A percentile compares a stretch with the other conserved stretches of the same genome.
These are phyloP conservation scores for Heliothis virescens DNA, from an alignment of 1,140 invertebrate species.

Conservation along the genomic window DNA sequence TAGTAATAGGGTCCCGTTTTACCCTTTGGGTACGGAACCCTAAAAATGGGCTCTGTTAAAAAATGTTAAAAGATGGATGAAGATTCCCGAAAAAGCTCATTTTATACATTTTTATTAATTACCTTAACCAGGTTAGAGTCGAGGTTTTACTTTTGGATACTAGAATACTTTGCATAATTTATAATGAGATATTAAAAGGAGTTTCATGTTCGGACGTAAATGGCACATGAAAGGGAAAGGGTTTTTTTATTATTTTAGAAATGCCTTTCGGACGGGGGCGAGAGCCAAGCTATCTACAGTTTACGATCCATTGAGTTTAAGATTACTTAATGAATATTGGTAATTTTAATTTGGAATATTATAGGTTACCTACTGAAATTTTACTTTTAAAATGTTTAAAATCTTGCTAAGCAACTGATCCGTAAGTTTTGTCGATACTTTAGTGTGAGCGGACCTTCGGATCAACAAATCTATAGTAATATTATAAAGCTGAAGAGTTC, in stretches of 20 bases:
- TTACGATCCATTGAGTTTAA: constrained; percentile 42
- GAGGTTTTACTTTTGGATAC: constrained; percentile 16
- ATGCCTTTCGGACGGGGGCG: constrained; percentile 26
- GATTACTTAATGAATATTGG: constrained; percentile 47
- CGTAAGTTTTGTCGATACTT: not conserved
- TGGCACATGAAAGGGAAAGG: constrained; percentile 39
- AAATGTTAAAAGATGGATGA: no score
- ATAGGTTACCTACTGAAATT: no score
- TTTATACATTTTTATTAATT: no score
- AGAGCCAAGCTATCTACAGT: constrained; percentile 40
- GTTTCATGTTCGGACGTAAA: constrained; percentile 42
- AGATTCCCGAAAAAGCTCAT: no score
- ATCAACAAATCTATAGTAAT: no score
- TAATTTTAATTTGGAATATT: constrained; percentile 30
- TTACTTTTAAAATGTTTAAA: not conserved
- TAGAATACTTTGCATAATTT: constrained; percentile 45
- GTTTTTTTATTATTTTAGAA: constrained; percentile 50
- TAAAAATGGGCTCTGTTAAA: no score
- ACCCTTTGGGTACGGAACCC: no score
- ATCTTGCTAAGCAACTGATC: not conserved
- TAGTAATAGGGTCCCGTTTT: no score
- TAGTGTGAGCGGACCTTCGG: not conserved
- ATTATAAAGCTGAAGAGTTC: no score
- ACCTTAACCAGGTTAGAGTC: not conserved
- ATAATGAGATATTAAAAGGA: constrained; percentile 50